phyloP scores from a whole-genome alignment of 2,113 vertebrate species.

The Psilopogon haemacephalus region DNA sequence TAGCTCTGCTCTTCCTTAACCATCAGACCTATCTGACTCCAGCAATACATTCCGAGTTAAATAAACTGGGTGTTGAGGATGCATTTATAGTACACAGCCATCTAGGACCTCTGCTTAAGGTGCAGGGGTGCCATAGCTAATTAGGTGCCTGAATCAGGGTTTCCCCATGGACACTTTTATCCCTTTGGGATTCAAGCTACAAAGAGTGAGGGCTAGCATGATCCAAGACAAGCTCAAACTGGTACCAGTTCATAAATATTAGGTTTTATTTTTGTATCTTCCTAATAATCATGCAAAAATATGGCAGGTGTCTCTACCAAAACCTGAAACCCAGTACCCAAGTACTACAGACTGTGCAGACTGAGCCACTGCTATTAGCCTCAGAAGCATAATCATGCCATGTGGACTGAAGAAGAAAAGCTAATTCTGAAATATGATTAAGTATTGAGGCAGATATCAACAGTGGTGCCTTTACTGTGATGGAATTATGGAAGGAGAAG shows the following conservation, averaged over 20 bases:
- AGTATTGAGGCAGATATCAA: neutral
- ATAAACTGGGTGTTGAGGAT: neutral
- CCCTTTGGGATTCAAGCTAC: neutral
- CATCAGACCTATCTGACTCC: neutral
- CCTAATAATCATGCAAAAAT: neutral
- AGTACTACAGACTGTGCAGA: neutral
- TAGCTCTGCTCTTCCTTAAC: neutral
- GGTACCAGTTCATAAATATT: neutral
- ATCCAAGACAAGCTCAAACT: neutral
- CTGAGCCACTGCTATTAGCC: neutral
- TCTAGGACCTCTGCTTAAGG: neutral
- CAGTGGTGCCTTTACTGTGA: neutral
- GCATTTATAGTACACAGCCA: neutral
- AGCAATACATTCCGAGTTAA: neutral
- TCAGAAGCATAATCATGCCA: neutral
- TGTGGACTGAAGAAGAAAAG: neutral
- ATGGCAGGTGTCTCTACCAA: neutral
- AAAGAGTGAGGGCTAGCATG: neutral
- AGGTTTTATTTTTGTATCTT: neutral
- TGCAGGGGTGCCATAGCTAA: neutral
- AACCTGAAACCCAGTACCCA: neutral
- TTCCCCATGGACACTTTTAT: neutral
- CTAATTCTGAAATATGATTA: fast-evolving
- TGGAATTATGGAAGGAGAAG: neutral
- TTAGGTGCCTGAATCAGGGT: neutral